Evolutionary conservation across 2,797 vertebrate species (phyloP).

Genomic region (Channa striata): DNA sequence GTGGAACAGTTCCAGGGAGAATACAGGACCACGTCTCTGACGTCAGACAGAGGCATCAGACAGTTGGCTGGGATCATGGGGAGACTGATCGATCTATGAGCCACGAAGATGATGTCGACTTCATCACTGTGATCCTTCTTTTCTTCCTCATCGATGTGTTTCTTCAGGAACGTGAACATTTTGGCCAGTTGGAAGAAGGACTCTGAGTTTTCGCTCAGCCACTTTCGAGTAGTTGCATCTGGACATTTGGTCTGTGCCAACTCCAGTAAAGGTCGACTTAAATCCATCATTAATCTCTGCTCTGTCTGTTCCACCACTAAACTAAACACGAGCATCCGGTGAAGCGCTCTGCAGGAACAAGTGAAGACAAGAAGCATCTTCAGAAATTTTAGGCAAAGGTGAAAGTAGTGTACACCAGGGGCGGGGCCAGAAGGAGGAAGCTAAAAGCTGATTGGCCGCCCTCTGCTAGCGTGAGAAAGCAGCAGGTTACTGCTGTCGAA

Average conservation of each 20-base stretch:
- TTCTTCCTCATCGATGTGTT: not conserved
- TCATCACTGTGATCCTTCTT: not conserved
- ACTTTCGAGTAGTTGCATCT: fast-evolving
- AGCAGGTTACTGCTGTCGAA: too few relatives aligned
- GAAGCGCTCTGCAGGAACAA: too few relatives aligned
- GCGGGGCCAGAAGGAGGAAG: too few relatives aligned
- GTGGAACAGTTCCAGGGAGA: constrained; percentile 41
- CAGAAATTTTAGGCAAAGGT: too few relatives aligned
- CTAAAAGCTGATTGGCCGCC: too few relatives aligned
- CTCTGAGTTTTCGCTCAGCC: not conserved
- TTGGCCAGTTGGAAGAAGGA: not conserved
- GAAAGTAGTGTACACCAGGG: too few relatives aligned
- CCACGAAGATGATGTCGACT: constrained; percentile 26
- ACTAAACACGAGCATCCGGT: too few relatives aligned
- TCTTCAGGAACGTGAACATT: not conserved
- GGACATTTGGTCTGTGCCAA: not conserved
- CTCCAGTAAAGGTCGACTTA: too few relatives aligned
- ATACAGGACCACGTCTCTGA: constrained; percentile 36
- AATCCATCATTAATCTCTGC: too few relatives aligned
- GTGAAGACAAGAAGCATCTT: too few relatives aligned
- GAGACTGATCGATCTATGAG: constrained; percentile 9
- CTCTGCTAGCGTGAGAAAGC: too few relatives aligned
- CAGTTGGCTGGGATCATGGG: constrained; percentile 14
- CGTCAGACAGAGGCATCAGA: constrained; percentile 24
- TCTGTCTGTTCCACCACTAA: too few relatives aligned